Evolutionary conservation across 2,888 invertebrate species (phyloP).

Genomic region (Lysandra bellargus): DNA sequence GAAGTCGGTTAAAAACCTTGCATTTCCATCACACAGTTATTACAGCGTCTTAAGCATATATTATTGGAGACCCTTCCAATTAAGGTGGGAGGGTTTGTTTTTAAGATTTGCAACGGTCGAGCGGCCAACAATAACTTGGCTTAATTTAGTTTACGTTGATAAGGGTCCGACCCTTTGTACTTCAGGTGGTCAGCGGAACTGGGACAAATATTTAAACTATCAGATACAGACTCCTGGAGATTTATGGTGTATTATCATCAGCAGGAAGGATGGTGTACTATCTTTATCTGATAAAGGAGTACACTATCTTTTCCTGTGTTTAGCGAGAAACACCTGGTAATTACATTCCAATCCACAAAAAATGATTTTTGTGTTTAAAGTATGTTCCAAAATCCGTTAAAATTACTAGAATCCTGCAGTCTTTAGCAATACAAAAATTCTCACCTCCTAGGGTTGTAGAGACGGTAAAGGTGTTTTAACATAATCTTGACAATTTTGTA

Average conservation of each 20-base stretch:
- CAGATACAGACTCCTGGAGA: slow-evolving; percentile 12
- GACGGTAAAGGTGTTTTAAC: too few species aligned
- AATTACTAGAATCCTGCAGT: too few species aligned
- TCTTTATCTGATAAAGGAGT: background rate
- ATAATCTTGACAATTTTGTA: too few species aligned
- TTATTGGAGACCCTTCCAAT: slow-evolving; percentile 21
- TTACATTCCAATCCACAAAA: too few species aligned
- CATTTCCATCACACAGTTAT: background rate
- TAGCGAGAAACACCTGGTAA: too few species aligned
- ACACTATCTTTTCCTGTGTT: too few species aligned
- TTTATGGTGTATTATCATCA: slow-evolving; percentile 15
- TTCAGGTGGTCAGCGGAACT: slow-evolving; percentile 39
- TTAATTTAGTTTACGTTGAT: slow-evolving; percentile 63
- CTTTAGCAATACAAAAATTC: too few species aligned
- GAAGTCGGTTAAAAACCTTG: too few species aligned
- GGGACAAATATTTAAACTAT: slow-evolving; percentile 29
- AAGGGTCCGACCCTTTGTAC: slow-evolving; percentile 73
- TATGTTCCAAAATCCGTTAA: too few species aligned
- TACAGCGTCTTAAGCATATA: slow-evolving; percentile 16
- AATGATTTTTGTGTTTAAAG: too few species aligned
- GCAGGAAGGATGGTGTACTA: background rate
- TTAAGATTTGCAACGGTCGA: slow-evolving; percentile 59
- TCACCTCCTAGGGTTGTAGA: too few species aligned
- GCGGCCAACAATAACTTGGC: slow-evolving; percentile 71
- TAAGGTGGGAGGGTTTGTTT: slow-evolving; percentile 54